phyloP scores from a whole-genome alignment of 1,140 invertebrate genomes.

The Leguminivora glycinivorella region DNA sequence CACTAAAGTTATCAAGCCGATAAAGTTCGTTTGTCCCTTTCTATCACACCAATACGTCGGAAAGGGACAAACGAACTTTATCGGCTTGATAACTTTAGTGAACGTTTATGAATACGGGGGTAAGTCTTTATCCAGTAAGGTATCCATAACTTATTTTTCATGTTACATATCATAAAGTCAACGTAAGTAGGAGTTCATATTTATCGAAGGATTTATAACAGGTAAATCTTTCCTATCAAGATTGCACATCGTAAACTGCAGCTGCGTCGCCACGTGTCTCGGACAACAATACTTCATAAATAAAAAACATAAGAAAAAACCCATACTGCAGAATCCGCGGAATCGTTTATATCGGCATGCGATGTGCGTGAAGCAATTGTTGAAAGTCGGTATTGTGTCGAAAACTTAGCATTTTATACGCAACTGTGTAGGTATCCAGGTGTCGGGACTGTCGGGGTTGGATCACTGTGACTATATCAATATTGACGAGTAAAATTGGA shows the following conservation, averaged over 20 bases:
- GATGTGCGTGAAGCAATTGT: conserved; percentile 25
- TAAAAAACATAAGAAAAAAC: conserved; percentile 20
- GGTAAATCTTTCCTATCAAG: not conserved
- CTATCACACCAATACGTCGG: too few relatives aligned
- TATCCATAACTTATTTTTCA: not conserved
- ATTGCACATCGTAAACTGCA: conserved; percentile 30
- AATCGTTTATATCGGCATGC: conserved; percentile 22
- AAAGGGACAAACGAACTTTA: too few relatives aligned
- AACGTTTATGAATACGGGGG: too few relatives aligned
- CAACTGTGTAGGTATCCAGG: conserved; percentile 16
- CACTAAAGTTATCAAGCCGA: too few relatives aligned
- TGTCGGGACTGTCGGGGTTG: not conserved
- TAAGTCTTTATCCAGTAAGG: too few relatives aligned
- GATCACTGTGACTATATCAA: conserved; percentile 1
- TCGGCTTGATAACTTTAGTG: too few relatives aligned
- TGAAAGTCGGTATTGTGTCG: conserved; percentile 17
- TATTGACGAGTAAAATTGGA: not conserved
- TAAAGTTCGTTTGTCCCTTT: too few relatives aligned
- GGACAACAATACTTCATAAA: conserved; percentile 35
- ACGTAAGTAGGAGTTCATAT: not conserved
- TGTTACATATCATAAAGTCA: not conserved
- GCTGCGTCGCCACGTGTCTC: conserved; percentile 40
- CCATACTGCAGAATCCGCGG: conserved; percentile 15
- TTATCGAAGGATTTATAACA: not conserved
- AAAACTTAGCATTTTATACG: conserved; percentile 8